Percentiles rank a stretch among this genome's conserved stretches.
These are phyloP conservation scores for Python bivittatus DNA, from an alignment of 2,113 vertebrate species.

Conservation along the genomic window DNA sequence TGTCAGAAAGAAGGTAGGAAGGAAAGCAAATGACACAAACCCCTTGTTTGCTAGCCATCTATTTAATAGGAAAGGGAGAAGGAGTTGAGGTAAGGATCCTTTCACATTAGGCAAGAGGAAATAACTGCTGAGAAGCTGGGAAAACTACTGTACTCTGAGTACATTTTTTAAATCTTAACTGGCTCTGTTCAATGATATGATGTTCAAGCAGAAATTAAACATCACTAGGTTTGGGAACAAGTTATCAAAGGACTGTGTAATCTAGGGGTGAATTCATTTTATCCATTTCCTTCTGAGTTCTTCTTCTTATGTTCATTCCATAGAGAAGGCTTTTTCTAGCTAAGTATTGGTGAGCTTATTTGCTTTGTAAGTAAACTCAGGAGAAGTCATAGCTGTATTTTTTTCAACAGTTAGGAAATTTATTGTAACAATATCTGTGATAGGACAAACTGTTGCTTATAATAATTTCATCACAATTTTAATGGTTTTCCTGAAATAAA, in stretches of 20 bases:
- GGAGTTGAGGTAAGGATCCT: not conserved
- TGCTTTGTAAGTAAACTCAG: not conserved
- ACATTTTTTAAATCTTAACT: not conserved
- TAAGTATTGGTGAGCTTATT: not conserved
- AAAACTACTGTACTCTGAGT: not conserved
- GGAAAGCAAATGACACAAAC: not conserved
- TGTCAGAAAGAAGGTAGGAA: not conserved
- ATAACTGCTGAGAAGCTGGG: not conserved
- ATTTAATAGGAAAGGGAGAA: not conserved
- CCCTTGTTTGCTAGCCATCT: not conserved
- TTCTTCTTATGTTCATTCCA: not conserved
- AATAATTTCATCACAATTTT: not conserved
- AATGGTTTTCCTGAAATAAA: conserved; percentile 5
- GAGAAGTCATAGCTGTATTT: not conserved
- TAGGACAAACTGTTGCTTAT: not conserved
- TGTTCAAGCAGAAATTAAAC: not conserved
- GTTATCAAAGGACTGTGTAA: not conserved
- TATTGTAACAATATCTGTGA: not conserved
- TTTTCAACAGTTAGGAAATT: not conserved
- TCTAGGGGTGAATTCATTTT: not conserved
- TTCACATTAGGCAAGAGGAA: not conserved
- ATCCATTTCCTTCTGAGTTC: not conserved
- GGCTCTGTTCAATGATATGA: not conserved
- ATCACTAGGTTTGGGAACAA: not conserved
- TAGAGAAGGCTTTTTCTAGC: not conserved